A percentile compares a stretch with the other conserved stretches of the same genome.
Evolutionary conservation across 1,140 invertebrate genomes (phyloP).

Genomic region (Drosophila parvula): DNA sequence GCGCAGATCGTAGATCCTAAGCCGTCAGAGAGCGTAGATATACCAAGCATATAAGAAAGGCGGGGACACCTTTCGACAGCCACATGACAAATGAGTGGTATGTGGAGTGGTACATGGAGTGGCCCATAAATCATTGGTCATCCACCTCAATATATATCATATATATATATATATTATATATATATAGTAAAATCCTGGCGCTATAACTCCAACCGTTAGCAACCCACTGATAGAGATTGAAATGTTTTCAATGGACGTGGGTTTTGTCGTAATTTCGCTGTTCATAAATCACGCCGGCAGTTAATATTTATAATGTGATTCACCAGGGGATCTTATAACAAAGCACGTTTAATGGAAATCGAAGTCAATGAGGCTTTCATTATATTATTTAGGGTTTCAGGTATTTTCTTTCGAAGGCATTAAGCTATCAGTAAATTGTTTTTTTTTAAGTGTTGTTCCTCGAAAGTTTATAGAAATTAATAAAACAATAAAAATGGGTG

Average conservation of each 20-base stretch:
- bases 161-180: background rate
- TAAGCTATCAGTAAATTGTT: background rate
- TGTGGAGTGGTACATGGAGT: background rate
- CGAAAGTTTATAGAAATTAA: too few relatives aligned
- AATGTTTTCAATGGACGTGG: constrained; percentile 28
- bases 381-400: background rate
- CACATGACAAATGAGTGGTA: constrained; percentile 13
- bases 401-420: background rate
- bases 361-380: background rate
- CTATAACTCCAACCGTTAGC: constrained; percentile 3
- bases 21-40: background rate
- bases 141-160: constrained; percentile 12
- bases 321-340: background rate
- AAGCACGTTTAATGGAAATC: constrained; percentile 14
- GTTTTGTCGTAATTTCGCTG: background rate
- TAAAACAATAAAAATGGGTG: too few relatives aligned
- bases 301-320: constrained; percentile 4
- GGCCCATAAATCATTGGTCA: constrained; percentile 14
- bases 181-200: background rate
- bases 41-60: too few relatives aligned
- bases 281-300: background rate
- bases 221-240: background rate
- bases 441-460: background rate
- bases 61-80: background rate
- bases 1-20: background rate